A percentile compares a stretch with the other conserved stretches of the same genome.
phyloP scores from a whole-genome alignment of 2,888 invertebrate species.

The Conops quadrifasciatus region DNA sequence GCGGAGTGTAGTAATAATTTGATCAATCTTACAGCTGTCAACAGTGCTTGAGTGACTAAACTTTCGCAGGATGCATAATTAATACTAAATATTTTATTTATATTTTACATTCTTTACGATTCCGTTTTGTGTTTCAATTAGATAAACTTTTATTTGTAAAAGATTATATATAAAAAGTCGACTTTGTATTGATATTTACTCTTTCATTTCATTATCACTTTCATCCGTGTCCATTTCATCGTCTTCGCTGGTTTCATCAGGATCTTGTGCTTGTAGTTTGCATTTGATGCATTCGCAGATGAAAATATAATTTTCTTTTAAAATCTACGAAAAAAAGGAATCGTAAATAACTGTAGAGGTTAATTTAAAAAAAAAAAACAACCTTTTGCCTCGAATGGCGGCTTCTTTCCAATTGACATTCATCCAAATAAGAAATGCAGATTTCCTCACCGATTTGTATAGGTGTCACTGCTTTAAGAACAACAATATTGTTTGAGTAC shows the following conservation, averaged over 20 bases:
- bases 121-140: background rate
- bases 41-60: slow-evolving; percentile 43
- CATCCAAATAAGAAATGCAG: slow-evolving; percentile 88
- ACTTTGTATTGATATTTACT: slow-evolving; percentile 27
- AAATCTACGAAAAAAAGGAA: slow-evolving; percentile 57
- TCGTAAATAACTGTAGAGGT: background rate
- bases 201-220: slow-evolving; percentile 51
- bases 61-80: background rate
- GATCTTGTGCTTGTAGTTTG: slow-evolving; percentile 74
- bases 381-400: slow-evolving; percentile 88
- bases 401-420: slow-evolving; percentile 81
- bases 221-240: slow-evolving; percentile 65
- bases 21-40: slow-evolving; percentile 78
- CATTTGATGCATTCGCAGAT: slow-evolving; percentile 85
- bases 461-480: slow-evolving; percentile 75
- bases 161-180: slow-evolving; percentile 16
- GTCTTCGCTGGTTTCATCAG: slow-evolving; percentile 86
- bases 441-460: slow-evolving; percentile 88
- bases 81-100: background rate
- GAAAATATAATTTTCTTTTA: slow-evolving; percentile 83
- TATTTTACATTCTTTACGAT: background rate
- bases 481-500: slow-evolving; percentile 80
- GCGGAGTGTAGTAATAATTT: slow-evolving; percentile 94
- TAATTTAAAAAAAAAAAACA: slow-evolving; percentile 30
- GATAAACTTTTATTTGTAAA: background rate